Conservation (phyloP, 2,888 invertebrate species). For the Drosophila gaucha region DNA sequence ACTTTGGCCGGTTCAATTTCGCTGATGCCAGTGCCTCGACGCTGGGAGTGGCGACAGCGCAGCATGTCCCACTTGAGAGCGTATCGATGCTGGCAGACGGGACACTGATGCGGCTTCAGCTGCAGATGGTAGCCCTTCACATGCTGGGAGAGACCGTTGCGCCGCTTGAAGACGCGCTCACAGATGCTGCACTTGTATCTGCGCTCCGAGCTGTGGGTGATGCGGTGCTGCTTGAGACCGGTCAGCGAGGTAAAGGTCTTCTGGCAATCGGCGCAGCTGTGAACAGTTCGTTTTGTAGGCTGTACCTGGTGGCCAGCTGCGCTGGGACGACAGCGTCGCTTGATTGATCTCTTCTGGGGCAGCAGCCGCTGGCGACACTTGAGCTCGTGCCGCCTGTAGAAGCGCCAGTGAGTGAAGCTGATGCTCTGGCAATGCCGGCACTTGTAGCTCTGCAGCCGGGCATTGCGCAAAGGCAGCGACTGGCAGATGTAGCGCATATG, state of each 20-base stretch:
- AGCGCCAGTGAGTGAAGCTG: slow-evolving; percentile 80
- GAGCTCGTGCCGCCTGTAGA: slow-evolving; percentile 77
- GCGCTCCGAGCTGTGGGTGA: slow-evolving; percentile 82
- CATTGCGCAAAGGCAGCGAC: slow-evolving; percentile 66
- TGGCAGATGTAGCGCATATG: slow-evolving; percentile 82
- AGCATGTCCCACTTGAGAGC: slow-evolving; percentile 84
- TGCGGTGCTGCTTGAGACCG: slow-evolving; percentile 82
- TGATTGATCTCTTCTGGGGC: not conserved
- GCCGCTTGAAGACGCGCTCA: slow-evolving; percentile 82
- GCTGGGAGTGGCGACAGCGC: slow-evolving; percentile 83
- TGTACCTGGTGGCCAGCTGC: slow-evolving; percentile 2
- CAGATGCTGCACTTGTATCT: slow-evolving; percentile 82
- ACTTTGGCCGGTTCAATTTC: slow-evolving; percentile 10
- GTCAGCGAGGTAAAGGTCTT: slow-evolving; percentile 62
- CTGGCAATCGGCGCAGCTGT: slow-evolving; percentile 58
- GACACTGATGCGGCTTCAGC: slow-evolving; percentile 83
- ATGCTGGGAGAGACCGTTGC: slow-evolving; percentile 83
- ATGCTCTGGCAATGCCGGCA: slow-evolving; percentile 77
- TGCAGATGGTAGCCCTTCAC: slow-evolving; percentile 83
- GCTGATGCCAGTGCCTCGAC: slow-evolving; percentile 37
- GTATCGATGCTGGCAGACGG: slow-evolving; percentile 81
- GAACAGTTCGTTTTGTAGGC: slow-evolving; percentile 15
- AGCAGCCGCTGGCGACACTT: slow-evolving; percentile 55
- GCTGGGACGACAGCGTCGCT: not conserved
- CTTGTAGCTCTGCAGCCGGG: slow-evolving; percentile 64